These are phyloP conservation scores for Tamias sibiricus DNA, from an alignment of 2,113 vertebrate genomes.

Conservation along the genomic window DNA sequence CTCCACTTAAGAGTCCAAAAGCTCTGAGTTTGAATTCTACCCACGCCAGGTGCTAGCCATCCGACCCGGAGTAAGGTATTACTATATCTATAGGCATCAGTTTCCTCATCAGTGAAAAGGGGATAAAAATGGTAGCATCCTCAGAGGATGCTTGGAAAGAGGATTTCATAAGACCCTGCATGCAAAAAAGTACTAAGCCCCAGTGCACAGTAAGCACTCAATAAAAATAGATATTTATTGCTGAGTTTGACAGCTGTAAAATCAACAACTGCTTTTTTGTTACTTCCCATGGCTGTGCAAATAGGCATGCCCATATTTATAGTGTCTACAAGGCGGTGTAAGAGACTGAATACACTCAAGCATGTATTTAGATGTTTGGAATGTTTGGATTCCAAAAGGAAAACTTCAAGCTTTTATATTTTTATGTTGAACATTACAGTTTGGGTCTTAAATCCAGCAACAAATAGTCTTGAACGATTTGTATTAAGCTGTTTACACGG, in stretches of 20 bases:
- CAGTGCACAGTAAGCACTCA: not conserved
- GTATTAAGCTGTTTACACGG: conserved; percentile 37
- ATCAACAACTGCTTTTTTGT: not conserved
- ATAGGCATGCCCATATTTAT: not conserved
- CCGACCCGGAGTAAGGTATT: not conserved
- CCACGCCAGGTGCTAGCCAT: not conserved
- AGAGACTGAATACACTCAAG: not conserved
- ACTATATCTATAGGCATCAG: not conserved
- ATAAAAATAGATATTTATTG: not conserved
- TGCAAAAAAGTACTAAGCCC: not conserved
- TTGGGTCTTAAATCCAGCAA: conserved; percentile 56
- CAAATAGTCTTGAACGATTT: conserved; percentile 44
- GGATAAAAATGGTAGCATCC: not conserved
- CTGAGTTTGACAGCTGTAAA: not conserved
- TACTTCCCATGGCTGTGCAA: not conserved
- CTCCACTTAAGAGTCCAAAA: not conserved
- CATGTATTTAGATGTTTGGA: not conserved
- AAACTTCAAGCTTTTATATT: not conserved
- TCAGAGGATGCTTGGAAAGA: not conserved
- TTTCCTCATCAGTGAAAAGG: not conserved
- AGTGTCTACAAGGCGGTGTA: not conserved
- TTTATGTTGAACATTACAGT: not conserved
- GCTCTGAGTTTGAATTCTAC: conserved; percentile 15
- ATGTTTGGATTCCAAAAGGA: conserved; percentile 7
- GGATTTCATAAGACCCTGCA: not conserved